Percentiles rank a stretch among this genome's conserved stretches.
phyloP scores from a whole-genome alignment of 2,797 vertebrate genomes.

The Anabas testudineus region DNA sequence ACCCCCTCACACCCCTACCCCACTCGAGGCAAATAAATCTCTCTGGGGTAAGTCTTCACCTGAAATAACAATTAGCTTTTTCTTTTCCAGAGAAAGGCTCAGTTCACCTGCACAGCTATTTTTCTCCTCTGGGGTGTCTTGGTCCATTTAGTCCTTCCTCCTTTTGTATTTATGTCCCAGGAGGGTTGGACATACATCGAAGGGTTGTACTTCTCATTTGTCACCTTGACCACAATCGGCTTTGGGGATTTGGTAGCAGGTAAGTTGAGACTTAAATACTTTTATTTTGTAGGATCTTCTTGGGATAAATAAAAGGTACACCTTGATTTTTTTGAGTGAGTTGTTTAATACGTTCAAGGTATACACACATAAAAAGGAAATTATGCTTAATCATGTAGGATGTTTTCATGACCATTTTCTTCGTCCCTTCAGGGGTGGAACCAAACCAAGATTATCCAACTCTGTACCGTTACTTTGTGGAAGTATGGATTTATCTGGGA shows the following conservation, averaged over 20 bases:
- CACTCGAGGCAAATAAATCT: not conserved
- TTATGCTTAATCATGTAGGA: no score
- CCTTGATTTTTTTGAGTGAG: not conserved
- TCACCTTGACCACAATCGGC: conserved; percentile 97
- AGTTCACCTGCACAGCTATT: conserved; percentile 96
- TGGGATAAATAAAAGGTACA: no score
- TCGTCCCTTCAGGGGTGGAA: conserved; percentile 88
- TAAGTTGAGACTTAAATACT: conserved; percentile 66
- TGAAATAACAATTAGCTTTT: conserved; percentile 10
- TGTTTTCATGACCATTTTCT: conserved; percentile 1
- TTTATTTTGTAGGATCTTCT: no score
- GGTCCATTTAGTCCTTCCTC: conserved; percentile 94
- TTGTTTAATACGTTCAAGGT: not conserved
- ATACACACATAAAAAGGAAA: not conserved
- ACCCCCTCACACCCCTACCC: no score
- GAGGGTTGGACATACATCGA: conserved; percentile 96
- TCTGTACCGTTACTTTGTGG: conserved; percentile 98
- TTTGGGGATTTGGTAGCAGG: conserved; percentile 98
- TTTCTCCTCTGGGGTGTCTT: conserved; percentile 96
- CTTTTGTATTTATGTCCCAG: conserved; percentile 96
- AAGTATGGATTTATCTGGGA: conserved; percentile 98
- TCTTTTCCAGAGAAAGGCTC: conserved; percentile 91
- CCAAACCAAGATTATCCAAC: conserved; percentile 91
- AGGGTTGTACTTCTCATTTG: conserved; percentile 98
- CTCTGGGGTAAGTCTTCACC: conserved; percentile 9